Evolutionary conservation across 2,797 vertebrate genomes (phyloP).

Genomic region (Hipposideros larvatus): DNA sequence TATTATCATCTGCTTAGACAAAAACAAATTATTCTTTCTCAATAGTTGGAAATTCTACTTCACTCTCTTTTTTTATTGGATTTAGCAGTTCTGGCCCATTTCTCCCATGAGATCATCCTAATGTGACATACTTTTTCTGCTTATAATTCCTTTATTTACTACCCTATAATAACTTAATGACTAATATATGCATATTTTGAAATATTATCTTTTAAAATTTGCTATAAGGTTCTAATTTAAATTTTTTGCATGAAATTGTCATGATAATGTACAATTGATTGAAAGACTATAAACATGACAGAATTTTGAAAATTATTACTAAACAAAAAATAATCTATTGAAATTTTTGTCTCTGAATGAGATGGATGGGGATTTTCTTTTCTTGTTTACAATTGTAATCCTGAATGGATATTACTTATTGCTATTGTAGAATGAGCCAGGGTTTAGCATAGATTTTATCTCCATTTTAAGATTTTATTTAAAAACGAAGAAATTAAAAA

Average conservation of each 20-base stretch:
- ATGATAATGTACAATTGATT: neutral
- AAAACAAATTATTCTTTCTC: neutral
- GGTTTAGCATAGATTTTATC: neutral
- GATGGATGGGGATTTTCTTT: neutral
- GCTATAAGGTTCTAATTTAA: neutral
- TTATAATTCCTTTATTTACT: constrained; percentile 12
- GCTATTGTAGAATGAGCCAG: neutral
- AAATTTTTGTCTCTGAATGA: neutral
- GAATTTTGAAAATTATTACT: constrained; percentile 44
- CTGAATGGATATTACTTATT: neutral
- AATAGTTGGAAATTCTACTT: neutral
- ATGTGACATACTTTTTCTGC: neutral
- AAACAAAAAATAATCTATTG: neutral
- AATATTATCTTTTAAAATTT: neutral
- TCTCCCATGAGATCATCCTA: neutral
- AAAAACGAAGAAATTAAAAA: no score
- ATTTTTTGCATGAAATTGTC: neutral
- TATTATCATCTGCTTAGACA: neutral
- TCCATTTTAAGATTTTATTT: neutral
- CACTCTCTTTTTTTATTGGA: neutral
- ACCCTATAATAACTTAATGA: neutral
- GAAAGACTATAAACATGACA: neutral
- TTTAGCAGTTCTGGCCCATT: neutral
- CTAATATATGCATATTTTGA: neutral
- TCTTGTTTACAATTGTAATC: neutral